Evolutionary conservation across 2,113 vertebrate genomes (phyloP).

Genomic region (Megaceryle maxima): DNA sequence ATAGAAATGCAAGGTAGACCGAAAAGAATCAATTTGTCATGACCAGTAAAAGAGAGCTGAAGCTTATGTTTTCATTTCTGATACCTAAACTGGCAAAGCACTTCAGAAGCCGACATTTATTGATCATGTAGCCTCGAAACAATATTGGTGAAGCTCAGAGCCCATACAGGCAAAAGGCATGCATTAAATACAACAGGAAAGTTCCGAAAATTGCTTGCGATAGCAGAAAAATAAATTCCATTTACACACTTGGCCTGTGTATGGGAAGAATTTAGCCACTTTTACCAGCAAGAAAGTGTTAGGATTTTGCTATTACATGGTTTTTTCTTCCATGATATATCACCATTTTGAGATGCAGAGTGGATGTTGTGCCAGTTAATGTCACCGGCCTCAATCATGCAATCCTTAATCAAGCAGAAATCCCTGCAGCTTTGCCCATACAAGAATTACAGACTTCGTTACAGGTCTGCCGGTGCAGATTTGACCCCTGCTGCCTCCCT

Average conservation of each 20-base stretch:
- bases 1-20: not conserved
- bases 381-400: conserved; percentile 49
- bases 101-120: conserved; percentile 32
- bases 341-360: conserved; percentile 37
- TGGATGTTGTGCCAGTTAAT: conserved; percentile 19
- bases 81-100: conserved; percentile 10
- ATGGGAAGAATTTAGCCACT: not conserved
- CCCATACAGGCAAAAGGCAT: not conserved
- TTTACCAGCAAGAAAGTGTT: not conserved
- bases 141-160: not conserved
- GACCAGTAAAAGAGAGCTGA: not conserved
- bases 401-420: conserved; percentile 57
- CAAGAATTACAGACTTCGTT: conserved; percentile 26
- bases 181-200: not conserved
- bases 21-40: conserved; percentile 18
- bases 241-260: not conserved
- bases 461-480: conserved; percentile 22
- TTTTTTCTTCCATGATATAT: not conserved
- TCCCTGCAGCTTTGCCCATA: conserved; percentile 38
- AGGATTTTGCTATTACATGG: not conserved
- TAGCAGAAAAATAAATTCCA: not conserved
- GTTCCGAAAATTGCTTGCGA: not conserved
- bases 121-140: conserved; percentile 12
- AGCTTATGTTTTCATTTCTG: conserved; percentile 44
- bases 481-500: conserved; percentile 42